Base-by-base conservation (phyloP, 2,888 invertebrate species). In the Campopleginae sp. region DNA sequence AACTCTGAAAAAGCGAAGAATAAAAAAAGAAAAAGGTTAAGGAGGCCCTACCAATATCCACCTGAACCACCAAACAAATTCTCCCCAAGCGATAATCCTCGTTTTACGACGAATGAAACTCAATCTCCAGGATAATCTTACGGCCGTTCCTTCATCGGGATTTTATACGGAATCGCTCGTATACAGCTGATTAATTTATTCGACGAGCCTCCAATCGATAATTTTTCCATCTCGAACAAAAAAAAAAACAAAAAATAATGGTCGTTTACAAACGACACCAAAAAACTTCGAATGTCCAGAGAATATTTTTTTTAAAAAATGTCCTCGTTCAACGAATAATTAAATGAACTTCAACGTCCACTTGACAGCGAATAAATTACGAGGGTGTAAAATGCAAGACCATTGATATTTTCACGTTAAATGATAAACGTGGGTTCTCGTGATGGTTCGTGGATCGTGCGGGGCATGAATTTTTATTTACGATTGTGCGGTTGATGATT, bases 41-140 rank as follows among this genome's bases (percentile, higher is more conserved):
- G 65, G 83, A 83, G 68, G 51, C 83, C 83, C 42, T 83, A 83
- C 58, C 74, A 42, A 74, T 79, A 75, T 71, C 68, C 51, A 44
- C 68, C 31, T 31, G 61, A 61, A 66, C 66, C 48, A 74, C 65
- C 38, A 38, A 77, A 70, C 63, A 46, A 33, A 76, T 27, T 44
- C 54, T 23, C 65, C 46, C 44, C 68, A 31, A 65, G 65, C 74
- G 79, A 74, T 79, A 75, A 74, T 72, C 14, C 58, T 12, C 58
- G 44, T 31, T 42, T 54, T 78, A 74, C 78, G 66, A 82, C 46
- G 72, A 78, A 79, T 74, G 82, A 83, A 79, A 83, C 42, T 51
- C 61, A 79, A 79, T 75, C 74, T 63, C 51, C 31, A 70, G 70
- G 83, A 83, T 48, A 74, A 72, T 74, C 66, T 58, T 61, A 82